Conservation (phyloP, 1,140 invertebrate species). For the Capitella teleta region DNA sequence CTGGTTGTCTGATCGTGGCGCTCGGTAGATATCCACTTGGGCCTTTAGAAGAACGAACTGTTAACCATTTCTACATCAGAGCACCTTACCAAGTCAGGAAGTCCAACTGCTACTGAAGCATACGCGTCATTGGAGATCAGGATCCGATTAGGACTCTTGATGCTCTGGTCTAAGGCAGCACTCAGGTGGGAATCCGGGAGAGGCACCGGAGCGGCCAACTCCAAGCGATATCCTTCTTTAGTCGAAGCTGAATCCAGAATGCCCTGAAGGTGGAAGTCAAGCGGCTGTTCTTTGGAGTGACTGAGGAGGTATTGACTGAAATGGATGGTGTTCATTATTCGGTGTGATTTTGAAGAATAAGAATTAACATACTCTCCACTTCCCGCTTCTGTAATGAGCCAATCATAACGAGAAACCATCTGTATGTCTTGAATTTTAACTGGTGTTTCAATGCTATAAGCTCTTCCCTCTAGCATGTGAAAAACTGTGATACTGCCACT, state of each 20-base stretch:
- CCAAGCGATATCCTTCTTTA: too few relatives aligned
- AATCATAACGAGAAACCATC: constrained; percentile 19
- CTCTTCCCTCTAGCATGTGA: constrained; percentile 22
- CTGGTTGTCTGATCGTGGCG: too few relatives aligned
- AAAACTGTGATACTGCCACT: constrained; percentile 17
- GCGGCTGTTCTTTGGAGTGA: too few relatives aligned
- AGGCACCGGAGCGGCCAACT: constrained; percentile 12
- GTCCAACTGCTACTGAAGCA: constrained; percentile 46
- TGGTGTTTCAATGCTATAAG: constrained; percentile 24
- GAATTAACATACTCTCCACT: constrained; percentile 18
- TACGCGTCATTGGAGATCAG: constrained; percentile 39
- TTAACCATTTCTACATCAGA: too few relatives aligned
- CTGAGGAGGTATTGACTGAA: too few relatives aligned
- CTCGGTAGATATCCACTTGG: too few relatives aligned
- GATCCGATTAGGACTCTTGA: constrained; percentile 46
- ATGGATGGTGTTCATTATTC: too few relatives aligned
- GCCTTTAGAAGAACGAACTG: too few relatives aligned
- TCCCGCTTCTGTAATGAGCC: constrained; percentile 23
- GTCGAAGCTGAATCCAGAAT: too few relatives aligned
- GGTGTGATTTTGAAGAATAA: too few relatives aligned
- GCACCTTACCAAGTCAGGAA: constrained; percentile 44
- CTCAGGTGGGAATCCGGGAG: constrained; percentile 21
- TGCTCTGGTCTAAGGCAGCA: constrained; percentile 32
- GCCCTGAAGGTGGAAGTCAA: too few relatives aligned
- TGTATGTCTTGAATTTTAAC: constrained; percentile 20